Evolutionary conservation across 53 echinoderm and acorn worm genomes (phyloP), one percentile per base, ranked within the genome.

Genomic region (Pentamera pediparva): DNA sequence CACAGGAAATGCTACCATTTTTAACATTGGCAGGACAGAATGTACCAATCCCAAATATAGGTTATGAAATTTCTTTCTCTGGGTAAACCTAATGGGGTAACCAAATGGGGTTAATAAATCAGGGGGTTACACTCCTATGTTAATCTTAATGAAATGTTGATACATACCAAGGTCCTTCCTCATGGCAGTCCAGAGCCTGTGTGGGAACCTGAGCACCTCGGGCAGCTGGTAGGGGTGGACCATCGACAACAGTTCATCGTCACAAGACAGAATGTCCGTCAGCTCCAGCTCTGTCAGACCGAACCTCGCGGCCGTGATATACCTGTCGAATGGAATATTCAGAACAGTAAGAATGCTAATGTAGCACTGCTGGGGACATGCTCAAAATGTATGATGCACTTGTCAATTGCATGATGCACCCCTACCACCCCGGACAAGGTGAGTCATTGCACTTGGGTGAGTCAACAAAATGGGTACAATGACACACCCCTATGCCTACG

Each of bases 201-300:
- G 86, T 0, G 98, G 98, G 74, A 96, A 96, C 65, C 91, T 50
- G 27, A 88, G 40, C 13, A 91, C 41, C 26, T 69, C 49, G 6
- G 98, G 98, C 11, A 92, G 64, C 19, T 82, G 53, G 3, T 96
- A 81, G 20, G 80, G 88, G 59, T 91, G 91, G 27, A 96, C 63
- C 75, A 71, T 77, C 8, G 65, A 75, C 39, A 91, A 64, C 24
- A 96, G 83, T 5, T 96, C 88, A 73, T 96, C 91, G 29, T 96
- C 88, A 40, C 91, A 96, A 0, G 98, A 91, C 52, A 96, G 37
- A 32, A 96, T 65, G 59, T 96, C 98, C 77, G 86, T 62, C 26
- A 96, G 78, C 56, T 96, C 98, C 25, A 88, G 71, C 77, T 96
- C 98, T 4, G 91, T 96, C 74, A 96, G 62, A 12, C 98, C 98